phyloP scores from a whole-genome alignment of 92 coral and sea anemone genomes.

The Epizoanthus ramosus region DNA sequence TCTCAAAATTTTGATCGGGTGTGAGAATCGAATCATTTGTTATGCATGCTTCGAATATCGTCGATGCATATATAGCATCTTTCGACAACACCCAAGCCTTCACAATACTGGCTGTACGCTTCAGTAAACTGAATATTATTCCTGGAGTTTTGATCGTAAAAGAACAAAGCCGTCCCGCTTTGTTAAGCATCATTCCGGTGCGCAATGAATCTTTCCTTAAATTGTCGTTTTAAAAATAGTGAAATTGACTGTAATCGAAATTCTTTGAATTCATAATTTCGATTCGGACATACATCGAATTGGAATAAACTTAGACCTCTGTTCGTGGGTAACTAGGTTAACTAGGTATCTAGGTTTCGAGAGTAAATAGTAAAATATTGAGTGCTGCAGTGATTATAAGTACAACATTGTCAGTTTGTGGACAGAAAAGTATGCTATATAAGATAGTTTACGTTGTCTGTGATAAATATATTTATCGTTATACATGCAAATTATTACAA shows the following conservation, averaged over 20 bases:
- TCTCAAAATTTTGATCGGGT: constrained; percentile 7
- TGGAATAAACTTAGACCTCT: neutral
- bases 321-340: neutral
- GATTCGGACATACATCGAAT: neutral
- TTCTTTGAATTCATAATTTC: no score
- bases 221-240: neutral
- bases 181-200: neutral
- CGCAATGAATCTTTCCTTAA: neutral
- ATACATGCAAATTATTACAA: no score
- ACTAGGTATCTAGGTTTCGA: neutral
- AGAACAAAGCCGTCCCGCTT: neutral
- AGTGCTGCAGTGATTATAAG: no score
- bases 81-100: neutral
- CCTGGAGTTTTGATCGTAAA: neutral
- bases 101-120: constrained; percentile 11
- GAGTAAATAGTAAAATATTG: no score
- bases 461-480: no score
- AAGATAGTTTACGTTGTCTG: no score
- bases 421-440: no score
- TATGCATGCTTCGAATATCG: constrained; percentile 23
- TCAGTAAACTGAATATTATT: constrained; percentile 12
- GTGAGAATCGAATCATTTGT: neutral
- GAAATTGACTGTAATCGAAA: neutral
- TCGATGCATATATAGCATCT: neutral
- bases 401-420: no score